Percentiles rank a stretch among this genome's conserved stretches.
phyloP scores from a whole-genome alignment of 2,113 vertebrate genomes.

The Emberiza fucata region DNA sequence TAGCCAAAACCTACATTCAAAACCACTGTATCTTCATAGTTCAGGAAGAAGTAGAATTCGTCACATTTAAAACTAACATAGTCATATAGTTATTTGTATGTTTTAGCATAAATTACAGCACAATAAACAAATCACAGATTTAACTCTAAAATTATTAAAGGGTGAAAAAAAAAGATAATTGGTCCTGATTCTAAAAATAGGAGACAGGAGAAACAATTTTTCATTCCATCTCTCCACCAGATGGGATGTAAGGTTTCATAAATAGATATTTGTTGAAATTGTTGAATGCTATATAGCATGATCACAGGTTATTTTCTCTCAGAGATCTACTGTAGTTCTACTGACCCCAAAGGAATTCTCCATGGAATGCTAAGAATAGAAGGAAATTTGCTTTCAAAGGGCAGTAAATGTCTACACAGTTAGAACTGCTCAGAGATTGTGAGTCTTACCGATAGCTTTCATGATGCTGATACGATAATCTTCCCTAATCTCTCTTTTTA shows the following conservation, averaged over 20 bases:
- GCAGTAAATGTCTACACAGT: not conserved
- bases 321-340: not conserved
- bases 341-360: not conserved
- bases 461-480: conserved; percentile 77
- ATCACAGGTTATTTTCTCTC: not conserved
- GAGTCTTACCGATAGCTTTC: conserved; percentile 82
- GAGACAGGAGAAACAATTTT: not conserved
- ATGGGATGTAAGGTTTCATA: not conserved
- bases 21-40: not conserved
- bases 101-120: not conserved
- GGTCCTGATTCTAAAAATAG: not conserved
- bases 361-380: not conserved
- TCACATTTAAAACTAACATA: not conserved
- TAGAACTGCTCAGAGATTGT: not conserved
- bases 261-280: not conserved
- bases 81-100: not conserved
- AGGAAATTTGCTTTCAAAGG: not conserved
- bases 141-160: not conserved
- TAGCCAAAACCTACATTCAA: not conserved
- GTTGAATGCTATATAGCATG: not conserved
- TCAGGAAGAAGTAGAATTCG: not conserved
- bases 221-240: not conserved
- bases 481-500: conserved; percentile 76
- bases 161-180: not conserved
- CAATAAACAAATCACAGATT: not conserved